phyloP scores from a whole-genome alignment of 2,888 invertebrate genomes.

The Drosophila paramelanica region DNA sequence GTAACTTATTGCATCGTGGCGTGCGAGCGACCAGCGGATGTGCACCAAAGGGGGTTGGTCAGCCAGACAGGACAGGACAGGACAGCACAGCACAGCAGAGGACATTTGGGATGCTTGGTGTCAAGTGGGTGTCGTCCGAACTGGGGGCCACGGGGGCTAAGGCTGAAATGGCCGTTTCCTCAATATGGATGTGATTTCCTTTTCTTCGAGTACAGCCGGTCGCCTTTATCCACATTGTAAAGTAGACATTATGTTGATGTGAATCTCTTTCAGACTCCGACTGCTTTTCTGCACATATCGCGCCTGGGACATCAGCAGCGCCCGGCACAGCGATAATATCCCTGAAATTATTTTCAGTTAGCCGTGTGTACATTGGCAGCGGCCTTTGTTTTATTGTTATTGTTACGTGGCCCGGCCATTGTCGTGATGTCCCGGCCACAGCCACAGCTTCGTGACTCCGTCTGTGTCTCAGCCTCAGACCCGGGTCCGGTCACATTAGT shows the following conservation, averaged over 20 bases:
- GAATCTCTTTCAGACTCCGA: conserved; percentile 46
- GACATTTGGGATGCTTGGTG: conserved; percentile 39
- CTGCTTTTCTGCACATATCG: conserved; percentile 66
- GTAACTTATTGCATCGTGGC: conserved; percentile 81
- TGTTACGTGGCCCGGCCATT: conserved; percentile 55
- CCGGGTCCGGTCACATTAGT: conserved; percentile 68
- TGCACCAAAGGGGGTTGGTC: conserved; percentile 60
- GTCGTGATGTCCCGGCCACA: conserved; percentile 50
- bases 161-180: conserved; percentile 38
- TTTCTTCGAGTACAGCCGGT: conserved; percentile 53
- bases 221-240: conserved; percentile 83
- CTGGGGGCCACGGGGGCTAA: background rate
- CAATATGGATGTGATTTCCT: conserved; percentile 78
- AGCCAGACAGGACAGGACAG: conserved; percentile 12
- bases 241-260: conserved; percentile 84
- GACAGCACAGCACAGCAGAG: conserved; percentile 1
- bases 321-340: conserved; percentile 71
- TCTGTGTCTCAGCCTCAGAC: conserved; percentile 16
- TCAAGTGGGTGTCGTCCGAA: conserved; percentile 44
- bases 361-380: conserved; percentile 51
- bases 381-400: conserved; percentile 78
- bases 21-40: conserved; percentile 60
- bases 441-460: conserved; percentile 27
- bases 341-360: conserved; percentile 76
- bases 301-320: conserved; percentile 78